These are phyloP conservation scores for Myotis vivesi DNA, from an alignment of 2,797 vertebrate genomes.

Conservation along the genomic window DNA sequence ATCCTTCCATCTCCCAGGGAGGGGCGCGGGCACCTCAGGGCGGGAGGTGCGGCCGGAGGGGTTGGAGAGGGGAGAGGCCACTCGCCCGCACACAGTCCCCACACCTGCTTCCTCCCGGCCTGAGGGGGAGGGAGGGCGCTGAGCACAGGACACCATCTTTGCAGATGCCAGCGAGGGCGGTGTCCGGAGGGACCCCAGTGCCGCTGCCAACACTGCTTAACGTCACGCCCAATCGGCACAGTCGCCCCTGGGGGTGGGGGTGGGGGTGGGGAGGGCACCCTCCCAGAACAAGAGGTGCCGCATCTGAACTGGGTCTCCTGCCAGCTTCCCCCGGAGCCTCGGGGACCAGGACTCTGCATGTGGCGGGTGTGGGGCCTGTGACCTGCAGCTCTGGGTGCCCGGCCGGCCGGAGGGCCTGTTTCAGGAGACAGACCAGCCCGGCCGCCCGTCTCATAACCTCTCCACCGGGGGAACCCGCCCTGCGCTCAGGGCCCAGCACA, in stretches of 20 bases:
- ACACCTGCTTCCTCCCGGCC: not conserved
- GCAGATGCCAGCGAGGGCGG: not conserved
- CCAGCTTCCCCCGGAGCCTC: not conserved
- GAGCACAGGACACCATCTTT: not conserved
- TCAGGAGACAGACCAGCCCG: not conserved
- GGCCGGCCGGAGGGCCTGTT: not conserved
- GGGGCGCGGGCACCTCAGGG: not conserved
- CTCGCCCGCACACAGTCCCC: fast-evolving
- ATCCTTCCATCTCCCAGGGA: not conserved
- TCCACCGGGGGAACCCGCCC: not conserved
- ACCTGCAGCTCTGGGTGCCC: fast-evolving
- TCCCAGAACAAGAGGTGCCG: not conserved
- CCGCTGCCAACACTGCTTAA: not conserved
- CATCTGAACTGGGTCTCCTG: not conserved
- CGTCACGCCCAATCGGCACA: not conserved
- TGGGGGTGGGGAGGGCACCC: not conserved
- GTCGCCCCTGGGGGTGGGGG: not conserved
- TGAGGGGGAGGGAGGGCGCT: fast-evolving
- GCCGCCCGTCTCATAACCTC: not conserved
- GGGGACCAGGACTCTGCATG: not conserved
- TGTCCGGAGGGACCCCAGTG: not conserved
- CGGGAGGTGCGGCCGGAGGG: not conserved
- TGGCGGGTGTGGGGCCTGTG: not conserved
- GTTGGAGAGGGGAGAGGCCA: not conserved
- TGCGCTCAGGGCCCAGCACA: not conserved